Base-by-base conservation (phyloP, 2,797 vertebrate genomes). In the Chaetodon trifasciatus region DNA sequence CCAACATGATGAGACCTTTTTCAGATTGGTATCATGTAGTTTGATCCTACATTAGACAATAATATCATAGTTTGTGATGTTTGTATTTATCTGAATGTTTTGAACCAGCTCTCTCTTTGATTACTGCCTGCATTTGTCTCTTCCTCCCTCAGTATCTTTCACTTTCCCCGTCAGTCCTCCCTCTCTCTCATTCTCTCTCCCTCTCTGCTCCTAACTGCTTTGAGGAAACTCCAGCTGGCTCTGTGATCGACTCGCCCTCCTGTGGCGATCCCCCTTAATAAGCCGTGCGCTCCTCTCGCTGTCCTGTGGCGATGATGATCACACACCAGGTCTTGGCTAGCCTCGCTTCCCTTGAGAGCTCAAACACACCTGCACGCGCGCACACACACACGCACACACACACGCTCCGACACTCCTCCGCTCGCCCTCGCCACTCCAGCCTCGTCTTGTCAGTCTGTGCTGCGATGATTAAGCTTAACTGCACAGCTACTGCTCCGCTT, bases 181-280 rank as follows among this genome's bases (percentile, higher is more conserved):
- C 23, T 11, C 6, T 53, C 58, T 62, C 70, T 50, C 57, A 2
- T 23, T 37, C 13, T 8, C 42, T 66, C 37, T 11, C 32, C 28
- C 49, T 37, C 63, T 57, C 17, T 57, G 55, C 47, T 64, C 44
- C 57, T n/a, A 42, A 47, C 70, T 46, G 57, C 76, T 81, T 42
- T 74, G 73, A 87, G 77, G 78, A 81, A 85, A 66, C 83, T 87
- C 86, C 88, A 85, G 82, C 82, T 81, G 81, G 71, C 88, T 80
- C 75, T 24, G 68, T 78, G 82, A 89, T 89, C 66, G 57, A 84
- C 83, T 87, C 69, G 39, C 76, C 74, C 84, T 68, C 88, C 78
- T 53, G 79, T n/a, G 57, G 87, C 4, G 46, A 68, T 49, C 58
- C 44, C 28, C 68, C 72, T 82, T 87, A 90, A 89, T 81, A 86